Percentiles rank a stretch among this genome's conserved stretches.
Evolutionary conservation across 2,888 invertebrate genomes (phyloP).

Genomic region (Lepidocyrtinus sp.): DNA sequence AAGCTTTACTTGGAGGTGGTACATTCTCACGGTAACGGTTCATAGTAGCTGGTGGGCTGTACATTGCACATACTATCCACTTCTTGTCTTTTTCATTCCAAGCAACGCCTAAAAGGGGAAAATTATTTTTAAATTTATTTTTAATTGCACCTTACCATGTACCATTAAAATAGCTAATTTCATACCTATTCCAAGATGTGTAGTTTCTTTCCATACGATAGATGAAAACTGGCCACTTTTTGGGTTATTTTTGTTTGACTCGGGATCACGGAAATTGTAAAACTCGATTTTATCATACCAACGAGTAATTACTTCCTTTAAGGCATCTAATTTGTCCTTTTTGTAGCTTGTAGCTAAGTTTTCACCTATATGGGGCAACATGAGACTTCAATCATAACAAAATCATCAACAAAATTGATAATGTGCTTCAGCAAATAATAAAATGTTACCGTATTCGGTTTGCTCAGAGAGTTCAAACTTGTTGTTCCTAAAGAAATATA

Average conservation of each 20-base stretch:
- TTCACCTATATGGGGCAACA: constrained; percentile 4
- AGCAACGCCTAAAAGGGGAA: too few species aligned
- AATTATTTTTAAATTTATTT: too few species aligned
- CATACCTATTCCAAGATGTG: constrained; percentile 34
- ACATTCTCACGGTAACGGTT: too few species aligned
- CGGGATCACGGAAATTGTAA: constrained; percentile 36
- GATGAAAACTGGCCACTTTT: constrained; percentile 40
- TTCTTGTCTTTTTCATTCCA: constrained; percentile 29
- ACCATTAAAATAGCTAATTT: too few species aligned
- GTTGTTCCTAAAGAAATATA: too few species aligned
- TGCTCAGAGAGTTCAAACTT: constrained; percentile 33
- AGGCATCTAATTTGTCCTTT: constrained; percentile 34
- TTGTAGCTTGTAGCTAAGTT: constrained; percentile 39
- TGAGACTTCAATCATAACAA: too few species aligned
- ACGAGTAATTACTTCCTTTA: constrained; percentile 38
- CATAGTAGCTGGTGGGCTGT: too few species aligned
- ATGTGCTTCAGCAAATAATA: too few species aligned
- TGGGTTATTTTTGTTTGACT: constrained; percentile 37
- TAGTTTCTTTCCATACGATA: constrained; percentile 43
- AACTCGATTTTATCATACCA: constrained; percentile 52
- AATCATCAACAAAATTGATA: too few species aligned
- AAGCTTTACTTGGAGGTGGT: too few species aligned
- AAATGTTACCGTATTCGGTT: constrained; percentile 23
- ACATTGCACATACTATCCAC: too few species aligned
- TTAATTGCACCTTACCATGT: too few species aligned